Percentiles rank a stretch among this genome's conserved stretches.
phyloP scores from a whole-genome alignment of 2,797 vertebrate genomes.

The Crax fasciolata region DNA sequence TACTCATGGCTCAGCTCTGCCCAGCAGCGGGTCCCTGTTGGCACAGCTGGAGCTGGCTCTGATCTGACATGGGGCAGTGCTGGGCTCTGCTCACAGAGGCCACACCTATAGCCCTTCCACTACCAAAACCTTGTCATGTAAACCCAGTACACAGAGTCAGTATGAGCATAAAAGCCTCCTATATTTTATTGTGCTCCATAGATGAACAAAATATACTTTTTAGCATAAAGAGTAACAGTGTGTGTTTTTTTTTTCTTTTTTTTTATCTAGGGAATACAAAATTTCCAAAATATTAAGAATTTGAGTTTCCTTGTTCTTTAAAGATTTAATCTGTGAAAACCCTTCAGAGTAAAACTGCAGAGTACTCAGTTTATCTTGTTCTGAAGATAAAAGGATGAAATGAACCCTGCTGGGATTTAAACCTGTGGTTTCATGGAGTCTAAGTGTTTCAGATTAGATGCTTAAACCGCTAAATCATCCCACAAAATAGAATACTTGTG shows the following conservation, averaged over 20 bases:
- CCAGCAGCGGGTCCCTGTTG: background rate
- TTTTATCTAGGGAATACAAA: background rate
- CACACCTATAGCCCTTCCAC: background rate
- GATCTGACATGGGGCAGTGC: background rate
- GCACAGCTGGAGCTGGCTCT: too few relatives aligned
- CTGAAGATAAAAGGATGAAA: slow-evolving; percentile 9
- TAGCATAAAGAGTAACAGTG: background rate
- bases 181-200: background rate
- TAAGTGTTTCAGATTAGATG: slow-evolving; percentile 15
- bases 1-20: background rate
- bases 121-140: background rate
- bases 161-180: background rate
- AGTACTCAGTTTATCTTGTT: background rate
- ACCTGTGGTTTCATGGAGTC: background rate
- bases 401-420: slow-evolving; percentile 18
- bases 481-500: background rate
- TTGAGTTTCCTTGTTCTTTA: background rate
- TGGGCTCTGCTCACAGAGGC: background rate
- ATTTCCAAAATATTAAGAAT: background rate
- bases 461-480: slow-evolving; percentile 7
- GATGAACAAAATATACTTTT: background rate
- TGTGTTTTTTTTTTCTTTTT: background rate
- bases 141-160: background rate
- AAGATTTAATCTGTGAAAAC: background rate
- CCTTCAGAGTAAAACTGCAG: background rate